Evolutionary conservation across 2,113 vertebrate species (phyloP).

Genomic region (Ciconia boyciana): DNA sequence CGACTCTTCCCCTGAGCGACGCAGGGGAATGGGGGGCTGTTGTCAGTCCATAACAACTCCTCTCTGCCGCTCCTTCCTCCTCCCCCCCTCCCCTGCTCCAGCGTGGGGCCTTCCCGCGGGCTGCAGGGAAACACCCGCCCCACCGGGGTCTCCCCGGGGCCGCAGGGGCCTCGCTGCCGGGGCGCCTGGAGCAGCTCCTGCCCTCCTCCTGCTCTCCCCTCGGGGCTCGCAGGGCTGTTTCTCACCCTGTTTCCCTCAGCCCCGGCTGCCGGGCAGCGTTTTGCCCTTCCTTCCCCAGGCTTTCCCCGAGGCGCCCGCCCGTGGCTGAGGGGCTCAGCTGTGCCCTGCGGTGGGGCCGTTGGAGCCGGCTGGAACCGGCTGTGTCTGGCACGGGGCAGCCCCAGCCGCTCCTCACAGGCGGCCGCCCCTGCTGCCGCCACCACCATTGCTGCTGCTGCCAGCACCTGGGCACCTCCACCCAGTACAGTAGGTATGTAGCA

Average conservation of each 20-base stretch:
- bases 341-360: no score
- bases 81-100: accelerated
- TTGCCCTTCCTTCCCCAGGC: no score
- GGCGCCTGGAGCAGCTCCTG: neutral
- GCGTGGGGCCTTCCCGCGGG: accelerated
- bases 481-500: accelerated
- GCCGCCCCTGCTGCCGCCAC: accelerated
- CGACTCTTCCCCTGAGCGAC: accelerated
- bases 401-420: no score
- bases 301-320: no score
- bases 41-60: accelerated
- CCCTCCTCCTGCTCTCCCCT: neutral
- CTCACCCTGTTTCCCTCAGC: neutral
- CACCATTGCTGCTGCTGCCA: no score
- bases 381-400: no score
- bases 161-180: neutral
- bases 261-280: neutral
- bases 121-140: neutral
- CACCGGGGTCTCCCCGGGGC: neutral
- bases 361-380: no score
- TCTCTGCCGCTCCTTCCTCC: accelerated
- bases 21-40: accelerated
- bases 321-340: no score
- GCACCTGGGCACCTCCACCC: accelerated
- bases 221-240: neutral